Evolutionary conservation across 2,888 invertebrate species (phyloP).

Genomic region (Cinara cedri): DNA sequence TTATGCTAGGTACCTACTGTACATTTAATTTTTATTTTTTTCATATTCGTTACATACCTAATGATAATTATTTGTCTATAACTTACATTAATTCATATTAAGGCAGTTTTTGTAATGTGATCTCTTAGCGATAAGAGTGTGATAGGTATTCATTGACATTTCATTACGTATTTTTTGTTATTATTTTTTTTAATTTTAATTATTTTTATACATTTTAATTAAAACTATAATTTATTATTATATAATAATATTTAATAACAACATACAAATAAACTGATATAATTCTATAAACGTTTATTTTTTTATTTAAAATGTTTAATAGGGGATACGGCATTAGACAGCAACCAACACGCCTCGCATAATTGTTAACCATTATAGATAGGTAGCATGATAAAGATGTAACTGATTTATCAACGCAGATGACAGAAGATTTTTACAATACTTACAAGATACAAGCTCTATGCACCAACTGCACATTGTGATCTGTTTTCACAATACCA

Average conservation of each 20-base stretch:
- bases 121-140: constrained; percentile 39
- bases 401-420: too few relatives aligned
- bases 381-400: too few relatives aligned
- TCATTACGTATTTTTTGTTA: constrained; percentile 3
- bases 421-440: too few relatives aligned
- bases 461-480: too few relatives aligned
- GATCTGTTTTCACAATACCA: too few relatives aligned
- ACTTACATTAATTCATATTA: background rate
- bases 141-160: constrained; percentile 30
- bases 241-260: constrained; percentile 3
- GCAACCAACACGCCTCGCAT: too few relatives aligned
- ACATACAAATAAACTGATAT: constrained; percentile 9
- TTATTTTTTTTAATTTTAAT: constrained; percentile 3
- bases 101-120: constrained; percentile 37
- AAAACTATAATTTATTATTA: constrained; percentile 17
- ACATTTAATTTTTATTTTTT: background rate
- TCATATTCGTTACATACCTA: background rate
- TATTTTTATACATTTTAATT: constrained; percentile 25
- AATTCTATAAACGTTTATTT: background rate
- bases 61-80: background rate
- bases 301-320: background rate
- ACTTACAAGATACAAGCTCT: too few relatives aligned
- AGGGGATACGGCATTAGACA: too few relatives aligned
- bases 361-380: too few relatives aligned
- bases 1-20: background rate